Evolutionary conservation across 2,113 vertebrate genomes (phyloP).

Genomic region (Heterotis niloticus): DNA sequence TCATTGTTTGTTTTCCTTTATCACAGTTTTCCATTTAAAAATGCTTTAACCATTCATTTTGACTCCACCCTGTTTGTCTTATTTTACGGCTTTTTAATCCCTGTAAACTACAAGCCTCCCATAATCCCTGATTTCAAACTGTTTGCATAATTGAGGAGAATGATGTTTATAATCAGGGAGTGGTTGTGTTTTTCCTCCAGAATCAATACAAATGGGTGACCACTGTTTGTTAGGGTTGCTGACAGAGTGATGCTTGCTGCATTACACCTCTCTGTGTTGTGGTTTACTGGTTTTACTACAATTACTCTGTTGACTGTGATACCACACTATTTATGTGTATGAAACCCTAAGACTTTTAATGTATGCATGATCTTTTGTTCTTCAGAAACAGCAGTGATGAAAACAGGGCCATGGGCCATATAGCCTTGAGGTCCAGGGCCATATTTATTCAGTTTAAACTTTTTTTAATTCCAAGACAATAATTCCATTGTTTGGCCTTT

Average conservation of each 20-base stretch:
- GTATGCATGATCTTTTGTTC: background rate
- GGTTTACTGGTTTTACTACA: background rate
- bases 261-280: background rate
- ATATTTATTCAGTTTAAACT: constrained; percentile 11
- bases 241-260: background rate
- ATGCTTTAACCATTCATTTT: background rate
- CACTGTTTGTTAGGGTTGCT: background rate
- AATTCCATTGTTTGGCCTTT: background rate
- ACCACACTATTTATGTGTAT: constrained; percentile 2
- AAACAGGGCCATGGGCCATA: background rate
- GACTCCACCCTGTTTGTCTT: background rate
- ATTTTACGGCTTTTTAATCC: background rate
- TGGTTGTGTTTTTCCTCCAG: background rate
- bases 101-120: background rate
- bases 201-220: too few species aligned
- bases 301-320: background rate
- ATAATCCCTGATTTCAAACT: background rate
- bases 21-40: background rate
- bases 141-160: background rate
- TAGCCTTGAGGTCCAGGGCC: background rate
- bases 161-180: background rate
- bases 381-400: background rate
- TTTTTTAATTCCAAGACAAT: constrained; percentile 13
- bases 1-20: background rate
- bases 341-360: background rate